phyloP scores from a whole-genome alignment of 2,113 vertebrate genomes.

The Pygoscelis adeliae region DNA sequence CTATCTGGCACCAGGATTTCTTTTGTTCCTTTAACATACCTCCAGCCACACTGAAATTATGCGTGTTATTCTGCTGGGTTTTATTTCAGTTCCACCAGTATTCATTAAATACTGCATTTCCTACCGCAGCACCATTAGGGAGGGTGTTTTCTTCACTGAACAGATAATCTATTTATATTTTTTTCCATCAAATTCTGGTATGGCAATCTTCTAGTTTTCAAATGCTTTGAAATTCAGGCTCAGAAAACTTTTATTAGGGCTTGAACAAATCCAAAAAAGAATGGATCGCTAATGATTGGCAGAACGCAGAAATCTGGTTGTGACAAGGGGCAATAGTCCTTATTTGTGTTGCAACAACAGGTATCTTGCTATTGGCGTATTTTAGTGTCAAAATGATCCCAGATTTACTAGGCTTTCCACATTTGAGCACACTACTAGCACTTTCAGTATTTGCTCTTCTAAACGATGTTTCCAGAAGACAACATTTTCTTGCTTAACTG shows the following conservation, averaged over 20 bases:
- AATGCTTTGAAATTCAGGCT: neutral
- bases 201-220: neutral
- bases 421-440: neutral
- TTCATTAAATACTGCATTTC: neutral
- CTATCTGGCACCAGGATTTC: neutral
- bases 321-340: neutral
- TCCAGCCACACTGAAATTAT: neutral
- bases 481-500: neutral
- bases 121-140: neutral
- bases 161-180: neutral
- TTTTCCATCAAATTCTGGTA: neutral
- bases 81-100: neutral
- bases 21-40: neutral
- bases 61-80: neutral
- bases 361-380: neutral
- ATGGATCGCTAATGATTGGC: neutral
- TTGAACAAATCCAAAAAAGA: neutral
- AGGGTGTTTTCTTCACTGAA: neutral
- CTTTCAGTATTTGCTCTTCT: neutral
- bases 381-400: neutral
- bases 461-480: neutral
- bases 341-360: neutral
- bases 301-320: rapidly evolving
- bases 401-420: neutral
- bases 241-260: neutral